These are phyloP conservation scores for Drosophila tristis DNA, from an alignment of 1,140 invertebrate genomes.

Conservation along the genomic window DNA sequence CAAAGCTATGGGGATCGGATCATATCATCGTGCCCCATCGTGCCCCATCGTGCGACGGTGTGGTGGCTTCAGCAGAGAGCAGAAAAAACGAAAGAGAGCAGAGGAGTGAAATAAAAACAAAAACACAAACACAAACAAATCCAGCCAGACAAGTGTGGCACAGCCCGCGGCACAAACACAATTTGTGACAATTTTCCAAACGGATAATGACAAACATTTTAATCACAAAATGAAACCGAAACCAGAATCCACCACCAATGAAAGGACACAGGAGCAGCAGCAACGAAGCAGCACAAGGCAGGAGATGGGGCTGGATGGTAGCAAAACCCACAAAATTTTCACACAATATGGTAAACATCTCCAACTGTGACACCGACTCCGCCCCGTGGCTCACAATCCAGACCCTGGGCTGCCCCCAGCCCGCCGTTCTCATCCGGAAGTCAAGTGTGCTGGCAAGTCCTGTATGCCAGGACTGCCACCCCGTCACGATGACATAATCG, in stretches of 20 bases:
- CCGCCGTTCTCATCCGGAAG: slow-evolving; percentile 46
- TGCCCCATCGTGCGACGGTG: no score
- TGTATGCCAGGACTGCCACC: neutral
- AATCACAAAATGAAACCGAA: slow-evolving; percentile 70
- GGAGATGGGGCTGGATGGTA: slow-evolving; percentile 14
- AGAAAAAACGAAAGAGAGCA: slow-evolving; percentile 2
- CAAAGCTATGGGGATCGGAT: no score
- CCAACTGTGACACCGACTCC: neutral
- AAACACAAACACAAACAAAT: slow-evolving; percentile 11
- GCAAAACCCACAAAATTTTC: slow-evolving; percentile 34
- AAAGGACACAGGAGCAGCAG: neutral
- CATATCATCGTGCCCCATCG: no score
- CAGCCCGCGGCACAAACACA: slow-evolving; percentile 81
- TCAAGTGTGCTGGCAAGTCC: slow-evolving; percentile 53
- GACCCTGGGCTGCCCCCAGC: neutral
- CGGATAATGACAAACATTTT: slow-evolving; percentile 84
- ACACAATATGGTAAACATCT: slow-evolving; percentile 50
- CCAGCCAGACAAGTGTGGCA: slow-evolving; percentile 58
- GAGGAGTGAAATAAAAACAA: slow-evolving; percentile 8
- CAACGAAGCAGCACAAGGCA: slow-evolving; percentile 5
- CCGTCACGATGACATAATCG: no score
- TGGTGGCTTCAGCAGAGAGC: no score
- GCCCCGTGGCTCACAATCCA: slow-evolving; percentile 9
- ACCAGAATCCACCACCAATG: slow-evolving; percentile 16
- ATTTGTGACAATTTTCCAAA: slow-evolving; percentile 83